Evolutionary conservation across 2,113 vertebrate species (phyloP).

Genomic region (Eublepharis macularius): DNA sequence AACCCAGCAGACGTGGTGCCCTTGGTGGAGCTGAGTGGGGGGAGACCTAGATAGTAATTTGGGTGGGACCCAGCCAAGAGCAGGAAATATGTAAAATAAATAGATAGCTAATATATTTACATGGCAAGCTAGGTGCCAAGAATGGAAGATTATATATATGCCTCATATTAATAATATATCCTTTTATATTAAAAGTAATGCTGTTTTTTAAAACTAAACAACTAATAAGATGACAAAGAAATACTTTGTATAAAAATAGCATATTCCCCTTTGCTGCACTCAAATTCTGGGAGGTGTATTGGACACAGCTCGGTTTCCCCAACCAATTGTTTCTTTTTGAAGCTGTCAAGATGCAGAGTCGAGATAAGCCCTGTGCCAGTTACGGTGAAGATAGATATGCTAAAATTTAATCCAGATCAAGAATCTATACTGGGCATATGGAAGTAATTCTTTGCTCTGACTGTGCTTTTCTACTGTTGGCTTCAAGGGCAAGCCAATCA

Average conservation of each 20-base stretch:
- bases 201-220: neutral
- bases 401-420: conserved; percentile 64
- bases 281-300: conserved; percentile 37
- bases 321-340: conserved; percentile 52
- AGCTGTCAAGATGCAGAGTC: conserved; percentile 56
- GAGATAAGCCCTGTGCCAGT: conserved; percentile 59
- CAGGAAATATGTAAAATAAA: no score
- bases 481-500: conserved; percentile 62
- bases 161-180: neutral
- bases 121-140: neutral
- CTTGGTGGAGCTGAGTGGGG: no score
- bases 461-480: conserved; percentile 50
- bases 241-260: neutral
- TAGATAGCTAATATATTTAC: no score
- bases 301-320: conserved; percentile 56
- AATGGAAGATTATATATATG: no score
- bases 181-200: neutral
- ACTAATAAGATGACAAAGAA: neutral
- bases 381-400: conserved; percentile 55
- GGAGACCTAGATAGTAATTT: no score
- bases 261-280: conserved; percentile 11
- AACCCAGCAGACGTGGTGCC: no score
- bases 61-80: no score
- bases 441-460: conserved; percentile 67
- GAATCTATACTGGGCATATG: conserved; percentile 57